A percentile compares a stretch with the other conserved stretches of the same genome.
These are phyloP conservation scores for Drosophila oshimai DNA, from an alignment of 1,140 invertebrate species.

Conservation along the genomic window DNA sequence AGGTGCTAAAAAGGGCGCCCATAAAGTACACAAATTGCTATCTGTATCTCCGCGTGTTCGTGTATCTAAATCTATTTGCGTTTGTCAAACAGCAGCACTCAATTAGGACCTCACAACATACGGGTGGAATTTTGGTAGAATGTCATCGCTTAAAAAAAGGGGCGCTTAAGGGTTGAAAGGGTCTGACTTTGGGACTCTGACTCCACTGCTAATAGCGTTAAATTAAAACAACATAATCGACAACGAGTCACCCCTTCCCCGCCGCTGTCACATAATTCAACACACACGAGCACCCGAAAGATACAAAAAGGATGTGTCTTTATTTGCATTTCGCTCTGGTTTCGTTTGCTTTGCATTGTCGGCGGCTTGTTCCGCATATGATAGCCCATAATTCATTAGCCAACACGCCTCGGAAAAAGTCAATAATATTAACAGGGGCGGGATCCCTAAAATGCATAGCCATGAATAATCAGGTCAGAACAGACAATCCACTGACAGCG, in stretches of 20 bases:
- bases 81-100: slow-evolving; percentile 77
- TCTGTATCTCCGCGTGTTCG: neutral
- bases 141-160: slow-evolving; percentile 27
- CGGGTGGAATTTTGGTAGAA: slow-evolving; percentile 19
- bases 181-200: slow-evolving; percentile 12
- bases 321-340: slow-evolving; percentile 78
- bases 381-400: slow-evolving; percentile 62
- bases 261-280: slow-evolving; percentile 62
- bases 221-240: slow-evolving; percentile 82
- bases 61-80: slow-evolving; percentile 55
- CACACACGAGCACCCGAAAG: slow-evolving; percentile 32
- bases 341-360: slow-evolving; percentile 29
- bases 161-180: slow-evolving; percentile 37
- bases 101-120: slow-evolving; percentile 62
- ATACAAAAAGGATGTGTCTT: slow-evolving; percentile 52
- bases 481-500: slow-evolving; percentile 11
- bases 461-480: slow-evolving; percentile 31
- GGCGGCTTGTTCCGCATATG: slow-evolving; percentile 5
- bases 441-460: slow-evolving; percentile 3
- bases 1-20: slow-evolving; percentile 41
- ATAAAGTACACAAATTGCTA: slow-evolving; percentile 50
- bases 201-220: slow-evolving; percentile 71
- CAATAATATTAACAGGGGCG: slow-evolving; percentile 25
- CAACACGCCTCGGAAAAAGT: slow-evolving; percentile 63
- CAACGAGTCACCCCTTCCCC: slow-evolving; percentile 41